These are phyloP conservation scores for Drosophila paranaensis DNA, from an alignment of 2,888 invertebrate genomes.

Conservation along the genomic window DNA sequence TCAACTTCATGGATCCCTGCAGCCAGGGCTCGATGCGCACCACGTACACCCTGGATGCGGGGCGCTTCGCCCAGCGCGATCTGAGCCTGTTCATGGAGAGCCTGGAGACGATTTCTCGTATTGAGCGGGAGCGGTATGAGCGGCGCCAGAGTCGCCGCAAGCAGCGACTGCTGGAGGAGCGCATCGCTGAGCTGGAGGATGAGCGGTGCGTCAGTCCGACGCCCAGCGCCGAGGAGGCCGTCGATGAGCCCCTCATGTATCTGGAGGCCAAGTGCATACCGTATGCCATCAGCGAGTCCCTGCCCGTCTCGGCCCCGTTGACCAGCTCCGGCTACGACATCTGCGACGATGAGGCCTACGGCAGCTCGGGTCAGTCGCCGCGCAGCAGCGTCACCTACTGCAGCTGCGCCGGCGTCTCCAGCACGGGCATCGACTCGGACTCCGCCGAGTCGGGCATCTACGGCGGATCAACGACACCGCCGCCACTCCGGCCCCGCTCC, in stretches of 20 bases:
- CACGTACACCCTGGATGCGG: slow-evolving; percentile 56
- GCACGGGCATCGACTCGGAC: slow-evolving; percentile 41
- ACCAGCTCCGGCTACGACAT: slow-evolving; percentile 39
- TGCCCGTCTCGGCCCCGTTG: not conserved
- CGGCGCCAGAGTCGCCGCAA: slow-evolving; percentile 39
- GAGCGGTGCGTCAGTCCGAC: slow-evolving; percentile 57
- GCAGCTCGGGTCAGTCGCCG: slow-evolving; percentile 52
- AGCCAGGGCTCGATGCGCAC: slow-evolving; percentile 21
- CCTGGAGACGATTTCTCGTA: slow-evolving; percentile 71
- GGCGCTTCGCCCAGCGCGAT: slow-evolving; percentile 54
- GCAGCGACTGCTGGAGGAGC: slow-evolving; percentile 35
- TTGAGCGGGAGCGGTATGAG: slow-evolving; percentile 65
- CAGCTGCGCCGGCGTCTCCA: slow-evolving; percentile 50
- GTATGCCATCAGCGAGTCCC: slow-evolving; percentile 43
- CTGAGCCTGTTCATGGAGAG: slow-evolving; percentile 73
- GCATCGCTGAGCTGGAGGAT: slow-evolving; percentile 40
- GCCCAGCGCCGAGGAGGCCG: slow-evolving; percentile 63
- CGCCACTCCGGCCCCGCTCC: slow-evolving; percentile 53
- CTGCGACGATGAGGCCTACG: slow-evolving; percentile 69
- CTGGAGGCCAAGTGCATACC: slow-evolving; percentile 69
- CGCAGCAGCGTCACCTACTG: slow-evolving; percentile 62
- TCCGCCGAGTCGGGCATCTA: slow-evolving; percentile 49
- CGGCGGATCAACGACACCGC: slow-evolving; percentile 17
- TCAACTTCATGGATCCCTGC: slow-evolving; percentile 33
- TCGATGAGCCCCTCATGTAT: slow-evolving; percentile 57